A percentile compares a stretch with the other conserved stretches of the same genome.
Evolutionary conservation across 2,113 vertebrate genomes (phyloP).

Genomic region (Pipra filicauda): DNA sequence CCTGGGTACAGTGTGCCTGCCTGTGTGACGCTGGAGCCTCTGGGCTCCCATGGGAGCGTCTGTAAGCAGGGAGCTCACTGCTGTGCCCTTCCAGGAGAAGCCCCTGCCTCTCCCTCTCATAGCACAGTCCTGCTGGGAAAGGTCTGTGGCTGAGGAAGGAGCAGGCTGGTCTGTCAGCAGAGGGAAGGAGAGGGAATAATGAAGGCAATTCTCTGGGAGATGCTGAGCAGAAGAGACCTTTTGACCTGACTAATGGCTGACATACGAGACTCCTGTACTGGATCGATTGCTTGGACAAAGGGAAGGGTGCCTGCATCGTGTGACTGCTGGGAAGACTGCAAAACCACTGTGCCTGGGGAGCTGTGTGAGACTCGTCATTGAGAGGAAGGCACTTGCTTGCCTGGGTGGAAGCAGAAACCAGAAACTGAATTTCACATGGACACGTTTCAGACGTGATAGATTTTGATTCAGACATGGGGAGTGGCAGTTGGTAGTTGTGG

Average conservation of each 20-base stretch:
- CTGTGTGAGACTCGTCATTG: fast-evolving
- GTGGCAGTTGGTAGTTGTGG: neutral
- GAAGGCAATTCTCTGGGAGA: neutral
- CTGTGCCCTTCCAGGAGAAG: fast-evolving
- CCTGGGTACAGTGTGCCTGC: fast-evolving
- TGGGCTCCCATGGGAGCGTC: fast-evolving
- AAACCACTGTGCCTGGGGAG: neutral
- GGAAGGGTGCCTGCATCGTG: neutral
- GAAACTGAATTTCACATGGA: neutral
- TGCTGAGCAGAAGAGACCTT: neutral
- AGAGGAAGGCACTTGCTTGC: neutral
- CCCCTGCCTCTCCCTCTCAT: neutral
- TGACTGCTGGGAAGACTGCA: neutral
- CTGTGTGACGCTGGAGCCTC: fast-evolving
- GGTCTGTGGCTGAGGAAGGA: neutral
- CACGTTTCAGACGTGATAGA: neutral
- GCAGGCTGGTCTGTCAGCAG: neutral
- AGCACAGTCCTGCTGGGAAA: neutral
- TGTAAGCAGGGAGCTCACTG: neutral
- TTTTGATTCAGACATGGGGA: neutral
- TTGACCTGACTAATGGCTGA: slow-evolving; percentile 4
- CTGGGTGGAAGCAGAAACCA: neutral
- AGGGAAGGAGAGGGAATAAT: neutral
- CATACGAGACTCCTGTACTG: neutral
- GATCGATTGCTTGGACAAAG: neutral